phyloP scores from a whole-genome alignment of 2,113 vertebrate species.

The Corythornis vintsioides region DNA sequence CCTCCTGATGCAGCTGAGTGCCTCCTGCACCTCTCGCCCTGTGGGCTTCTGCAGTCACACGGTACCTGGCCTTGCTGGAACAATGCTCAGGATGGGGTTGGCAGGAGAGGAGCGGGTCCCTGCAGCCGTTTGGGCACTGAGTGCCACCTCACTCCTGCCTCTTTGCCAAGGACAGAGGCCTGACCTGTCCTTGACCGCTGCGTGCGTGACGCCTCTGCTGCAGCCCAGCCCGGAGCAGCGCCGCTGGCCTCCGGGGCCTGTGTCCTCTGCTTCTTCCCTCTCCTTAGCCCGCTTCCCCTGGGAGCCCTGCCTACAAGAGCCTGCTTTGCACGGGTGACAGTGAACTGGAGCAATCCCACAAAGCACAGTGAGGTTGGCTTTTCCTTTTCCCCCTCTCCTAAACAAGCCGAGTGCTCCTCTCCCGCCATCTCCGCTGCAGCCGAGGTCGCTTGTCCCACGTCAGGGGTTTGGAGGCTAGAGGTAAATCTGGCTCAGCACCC shows the following conservation, averaged over 20 bases:
- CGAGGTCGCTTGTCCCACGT: constrained; percentile 32
- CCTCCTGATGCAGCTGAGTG: background rate
- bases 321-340: background rate
- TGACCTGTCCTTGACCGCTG: background rate
- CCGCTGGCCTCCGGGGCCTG: background rate
- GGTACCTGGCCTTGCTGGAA: background rate
- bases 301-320: background rate
- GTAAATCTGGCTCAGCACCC: background rate
- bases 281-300: background rate
- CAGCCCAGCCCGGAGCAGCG: background rate
- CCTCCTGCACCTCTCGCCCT: background rate
- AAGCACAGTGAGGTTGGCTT: background rate
- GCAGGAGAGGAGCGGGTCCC: background rate
- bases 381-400: background rate
- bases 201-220: background rate
- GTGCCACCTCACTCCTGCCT: background rate
- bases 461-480: background rate
- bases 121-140: background rate
- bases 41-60: background rate
- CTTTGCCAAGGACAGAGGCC: background rate
- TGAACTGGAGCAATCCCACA: background rate
- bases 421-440: background rate
- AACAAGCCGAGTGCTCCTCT: background rate
- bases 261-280: background rate
- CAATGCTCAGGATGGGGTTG: background rate